Percentiles rank a stretch among this genome's conserved stretches.
These are phyloP conservation scores for Acronicta psi DNA, from an alignment of 2,888 invertebrate genomes.

Conservation along the genomic window DNA sequence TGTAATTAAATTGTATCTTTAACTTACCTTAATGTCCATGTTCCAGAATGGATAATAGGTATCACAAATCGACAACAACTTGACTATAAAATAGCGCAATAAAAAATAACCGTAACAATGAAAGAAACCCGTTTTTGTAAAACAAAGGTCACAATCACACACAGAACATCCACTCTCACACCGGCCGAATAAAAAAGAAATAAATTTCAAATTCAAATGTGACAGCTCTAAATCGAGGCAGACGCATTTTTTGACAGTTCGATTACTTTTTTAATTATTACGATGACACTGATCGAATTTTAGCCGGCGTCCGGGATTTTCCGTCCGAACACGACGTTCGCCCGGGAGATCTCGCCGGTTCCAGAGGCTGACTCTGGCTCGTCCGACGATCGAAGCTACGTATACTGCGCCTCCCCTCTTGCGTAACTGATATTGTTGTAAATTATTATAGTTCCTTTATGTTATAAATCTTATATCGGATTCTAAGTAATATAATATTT, in stretches of 20 bases:
- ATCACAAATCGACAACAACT: conserved; percentile 42
- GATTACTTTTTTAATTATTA: conserved; percentile 60
- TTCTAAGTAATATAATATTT: background rate
- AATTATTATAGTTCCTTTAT: conserved; percentile 62
- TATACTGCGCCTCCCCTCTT: conserved; percentile 82
- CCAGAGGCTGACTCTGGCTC: conserved; percentile 82
- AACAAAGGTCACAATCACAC: conserved; percentile 68
- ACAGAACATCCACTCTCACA: conserved; percentile 67
- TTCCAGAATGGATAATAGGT: conserved; percentile 15
- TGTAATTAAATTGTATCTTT: background rate
- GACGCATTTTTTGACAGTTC: conserved; percentile 58
- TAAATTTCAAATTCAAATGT: conserved; percentile 70
- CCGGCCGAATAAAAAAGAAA: conserved; percentile 63
- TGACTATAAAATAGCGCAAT: conserved; percentile 34
- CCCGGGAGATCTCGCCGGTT: conserved; percentile 80
- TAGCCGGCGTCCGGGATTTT: conserved; percentile 58
- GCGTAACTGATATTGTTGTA: conserved; percentile 83
- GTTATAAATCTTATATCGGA: conserved; percentile 14
- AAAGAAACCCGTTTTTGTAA: conserved; percentile 36
- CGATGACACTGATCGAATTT: conserved; percentile 61
- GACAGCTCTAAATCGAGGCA: conserved; percentile 56
- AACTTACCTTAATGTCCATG: conserved; percentile 50
- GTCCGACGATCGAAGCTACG: conserved; percentile 79
- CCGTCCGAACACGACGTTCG: conserved; percentile 63
- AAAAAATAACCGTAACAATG: conserved; percentile 37